A percentile compares a stretch with the other conserved stretches of the same genome.
Conservation (phyloP, 1,140 invertebrate genomes). For the Cheumatopsyche charites region DNA sequence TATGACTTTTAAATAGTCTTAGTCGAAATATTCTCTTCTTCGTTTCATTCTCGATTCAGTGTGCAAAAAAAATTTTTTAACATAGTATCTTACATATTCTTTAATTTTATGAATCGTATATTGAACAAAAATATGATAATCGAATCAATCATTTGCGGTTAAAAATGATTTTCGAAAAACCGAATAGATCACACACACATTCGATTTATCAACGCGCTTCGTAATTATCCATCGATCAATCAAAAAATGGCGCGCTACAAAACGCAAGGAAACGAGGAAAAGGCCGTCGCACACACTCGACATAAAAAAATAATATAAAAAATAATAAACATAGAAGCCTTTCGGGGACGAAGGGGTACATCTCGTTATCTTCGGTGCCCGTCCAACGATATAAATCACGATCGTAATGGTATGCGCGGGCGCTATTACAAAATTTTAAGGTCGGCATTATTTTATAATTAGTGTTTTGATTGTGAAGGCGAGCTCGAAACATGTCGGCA, state of each 20-base stretch:
- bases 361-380: background rate
- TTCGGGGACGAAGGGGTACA: background rate
- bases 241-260: background rate
- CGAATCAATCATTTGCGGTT: too few species aligned
- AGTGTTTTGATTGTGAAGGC: conserved; percentile 39
- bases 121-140: background rate
- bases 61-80: too few species aligned
- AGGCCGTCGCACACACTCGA: too few species aligned
- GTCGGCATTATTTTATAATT: conserved; percentile 39
- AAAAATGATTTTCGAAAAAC: background rate
- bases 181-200: background rate
- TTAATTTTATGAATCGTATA: too few species aligned
- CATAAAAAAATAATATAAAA: background rate
- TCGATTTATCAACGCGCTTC: background rate
- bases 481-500: conserved; percentile 39
- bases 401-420: conserved; percentile 23
- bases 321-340: background rate
- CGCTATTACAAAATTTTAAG: conserved; percentile 26
- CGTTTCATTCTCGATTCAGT: too few species aligned
- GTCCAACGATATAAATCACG: conserved; percentile 23
- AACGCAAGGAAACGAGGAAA: background rate
- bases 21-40: too few species aligned
- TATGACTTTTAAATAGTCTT: too few species aligned
- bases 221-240: conserved; percentile 16
- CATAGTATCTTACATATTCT: too few species aligned